phyloP scores from a whole-genome alignment of 2,888 invertebrate genomes.

The Heliconius hortense region DNA sequence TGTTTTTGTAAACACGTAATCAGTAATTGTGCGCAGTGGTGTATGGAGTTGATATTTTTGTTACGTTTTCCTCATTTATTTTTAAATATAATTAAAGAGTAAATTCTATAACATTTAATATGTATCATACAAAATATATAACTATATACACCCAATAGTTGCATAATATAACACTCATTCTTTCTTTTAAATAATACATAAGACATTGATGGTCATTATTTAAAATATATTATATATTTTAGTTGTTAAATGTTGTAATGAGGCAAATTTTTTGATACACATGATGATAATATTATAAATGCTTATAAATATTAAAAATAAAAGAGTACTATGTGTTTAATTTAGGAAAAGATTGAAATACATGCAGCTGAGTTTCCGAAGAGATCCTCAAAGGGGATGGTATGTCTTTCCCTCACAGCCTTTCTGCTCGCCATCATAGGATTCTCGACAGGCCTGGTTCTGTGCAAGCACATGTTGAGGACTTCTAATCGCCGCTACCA shows the following conservation, averaged over 20 bases:
- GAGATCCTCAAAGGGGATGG: conserved; percentile 37
- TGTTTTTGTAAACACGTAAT: neutral
- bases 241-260: no score
- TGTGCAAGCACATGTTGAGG: conserved; percentile 85
- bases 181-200: neutral
- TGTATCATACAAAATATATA: neutral
- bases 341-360: conserved; percentile 37
- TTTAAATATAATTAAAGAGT: neutral
- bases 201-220: neutral
- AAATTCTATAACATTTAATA: neutral
- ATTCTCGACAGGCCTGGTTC: conserved; percentile 86
- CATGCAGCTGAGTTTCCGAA: conserved; percentile 48
- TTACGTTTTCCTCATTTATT: neutral
- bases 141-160: neutral
- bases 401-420: conserved; percentile 84
- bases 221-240: no score
- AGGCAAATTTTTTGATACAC: no score
- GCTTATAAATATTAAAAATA: no score
- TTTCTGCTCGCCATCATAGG: conserved; percentile 87
- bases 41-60: neutral
- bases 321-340: neutral
- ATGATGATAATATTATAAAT: no score
- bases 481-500: conserved; percentile 81
- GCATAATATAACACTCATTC: neutral
- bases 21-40: neutral